Base-by-base conservation (phyloP, 2,113 vertebrate species). In the Panthera tigris region DNA sequence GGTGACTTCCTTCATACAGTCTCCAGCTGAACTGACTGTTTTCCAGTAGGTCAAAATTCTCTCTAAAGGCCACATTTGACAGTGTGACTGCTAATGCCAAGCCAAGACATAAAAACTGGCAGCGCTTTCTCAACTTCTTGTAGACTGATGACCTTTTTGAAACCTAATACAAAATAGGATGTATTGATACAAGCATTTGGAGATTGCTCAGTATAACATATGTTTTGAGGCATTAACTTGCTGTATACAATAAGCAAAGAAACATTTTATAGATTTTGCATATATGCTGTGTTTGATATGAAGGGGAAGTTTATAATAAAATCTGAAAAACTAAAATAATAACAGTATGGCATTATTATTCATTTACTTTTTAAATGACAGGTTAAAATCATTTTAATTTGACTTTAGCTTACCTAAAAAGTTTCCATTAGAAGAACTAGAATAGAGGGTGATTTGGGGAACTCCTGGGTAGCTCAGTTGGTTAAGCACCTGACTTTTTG, bases 21-120 rank as follows among this genome's bases (percentile, higher is more conserved):
- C 55, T 82, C 18, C 48, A 31, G 6, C 39, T 95, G 86, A 94
- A 91, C 39, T 0, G 0, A 57, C 74, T 94, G 15, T 69, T 97
- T 97, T 94, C 80, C 65, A 9, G 2, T 96, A 98, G 97, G 98
- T 98, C 98, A 99, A 65, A 55, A 92, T 55, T 97, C 63, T 98
- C 97, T 98, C 80, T 88, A 98, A 99, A 99, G 98, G 98, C 97
- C 98, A 98, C 19, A 66, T 90, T 87, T 98, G 98, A 98, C 98
- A 98, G 93, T 41, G 65, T 19, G 84, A 80, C 86, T 97, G 80
- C 69, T 97, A 95, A 94, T 80, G 92, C 82, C 96, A 97, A 97
- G 69, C 61, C 94, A 96, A 93, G 92, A 94, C 91, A 94, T 94
- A 95, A 93, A 98, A 98, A 95, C 95, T 50, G 36, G 36, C 3